phyloP scores from a whole-genome alignment of 92 coral and sea anemone species.

The Bergia sp. region DNA sequence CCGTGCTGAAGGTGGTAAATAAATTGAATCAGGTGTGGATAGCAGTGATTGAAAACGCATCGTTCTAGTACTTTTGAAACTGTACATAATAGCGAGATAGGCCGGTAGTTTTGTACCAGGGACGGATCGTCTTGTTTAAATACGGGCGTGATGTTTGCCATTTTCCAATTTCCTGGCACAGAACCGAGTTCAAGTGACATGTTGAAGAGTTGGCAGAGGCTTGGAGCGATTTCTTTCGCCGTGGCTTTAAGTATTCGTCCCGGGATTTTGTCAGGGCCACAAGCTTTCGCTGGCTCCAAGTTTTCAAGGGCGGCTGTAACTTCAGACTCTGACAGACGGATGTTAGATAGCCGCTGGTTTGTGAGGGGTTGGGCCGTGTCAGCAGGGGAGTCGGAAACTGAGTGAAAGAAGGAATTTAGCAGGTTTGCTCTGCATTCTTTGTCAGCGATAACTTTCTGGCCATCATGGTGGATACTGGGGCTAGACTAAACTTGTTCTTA shows the following conservation, averaged over 20 bases:
- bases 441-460: not conserved
- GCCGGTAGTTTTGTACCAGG: no score
- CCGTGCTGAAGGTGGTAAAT: no score
- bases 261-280: constrained; percentile 47
- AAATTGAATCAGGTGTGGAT: no score
- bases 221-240: no score
- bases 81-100: no score
- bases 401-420: not conserved
- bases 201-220: no score
- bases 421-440: not conserved
- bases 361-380: not conserved
- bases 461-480: not conserved
- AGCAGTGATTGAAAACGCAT: no score
- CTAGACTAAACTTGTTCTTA: not conserved
- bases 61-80: no score
- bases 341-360: constrained; percentile 1
- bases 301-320: constrained; percentile 2
- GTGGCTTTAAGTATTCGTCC: no score
- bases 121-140: no score
- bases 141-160: constrained; percentile 27
- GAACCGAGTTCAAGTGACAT: constrained; percentile 27
- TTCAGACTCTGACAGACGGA: constrained; percentile 22
- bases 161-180: constrained; percentile 28
- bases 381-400: constrained; percentile 1
- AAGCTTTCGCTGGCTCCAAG: constrained; percentile 38